Evolutionary conservation across 2,888 invertebrate genomes (phyloP).

Genomic region (Apamea crenata): DNA sequence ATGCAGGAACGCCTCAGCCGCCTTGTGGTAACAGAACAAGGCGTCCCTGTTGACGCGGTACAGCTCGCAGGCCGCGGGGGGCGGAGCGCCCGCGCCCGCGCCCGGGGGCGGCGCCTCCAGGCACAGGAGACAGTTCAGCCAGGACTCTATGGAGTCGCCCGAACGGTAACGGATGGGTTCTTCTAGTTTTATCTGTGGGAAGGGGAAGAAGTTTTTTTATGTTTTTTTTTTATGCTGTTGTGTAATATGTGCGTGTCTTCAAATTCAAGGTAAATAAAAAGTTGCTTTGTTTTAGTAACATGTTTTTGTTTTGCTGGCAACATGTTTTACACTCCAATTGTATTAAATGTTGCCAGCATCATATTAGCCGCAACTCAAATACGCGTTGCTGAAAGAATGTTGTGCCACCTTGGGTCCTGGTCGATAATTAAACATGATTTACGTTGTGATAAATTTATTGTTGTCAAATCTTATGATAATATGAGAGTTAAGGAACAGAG

Average conservation of each 20-base stretch:
- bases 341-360: neutral
- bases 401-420: no score
- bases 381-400: neutral
- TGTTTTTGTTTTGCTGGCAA: neutral
- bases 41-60: constrained; percentile 97
- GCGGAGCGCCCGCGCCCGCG: constrained; percentile 95
- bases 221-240: neutral
- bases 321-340: neutral
- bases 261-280: no score
- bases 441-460: neutral
- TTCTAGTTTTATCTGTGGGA: constrained; percentile 93
- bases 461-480: neutral
- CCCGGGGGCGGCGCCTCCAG: constrained; percentile 94
- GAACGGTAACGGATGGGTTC: constrained; percentile 98
- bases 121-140: constrained; percentile 97
- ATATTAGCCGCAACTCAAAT: neutral
- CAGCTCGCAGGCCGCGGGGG: constrained; percentile 96
- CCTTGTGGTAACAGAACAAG: constrained; percentile 98
- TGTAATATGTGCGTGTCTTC: no score
- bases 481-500: neutral
- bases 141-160: constrained; percentile 96
- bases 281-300: neutral
- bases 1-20: constrained; percentile 97
- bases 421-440: neutral
- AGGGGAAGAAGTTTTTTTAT: neutral